phyloP scores from a whole-genome alignment of 2,888 invertebrate genomes.

The Drosophila neotestacea region DNA sequence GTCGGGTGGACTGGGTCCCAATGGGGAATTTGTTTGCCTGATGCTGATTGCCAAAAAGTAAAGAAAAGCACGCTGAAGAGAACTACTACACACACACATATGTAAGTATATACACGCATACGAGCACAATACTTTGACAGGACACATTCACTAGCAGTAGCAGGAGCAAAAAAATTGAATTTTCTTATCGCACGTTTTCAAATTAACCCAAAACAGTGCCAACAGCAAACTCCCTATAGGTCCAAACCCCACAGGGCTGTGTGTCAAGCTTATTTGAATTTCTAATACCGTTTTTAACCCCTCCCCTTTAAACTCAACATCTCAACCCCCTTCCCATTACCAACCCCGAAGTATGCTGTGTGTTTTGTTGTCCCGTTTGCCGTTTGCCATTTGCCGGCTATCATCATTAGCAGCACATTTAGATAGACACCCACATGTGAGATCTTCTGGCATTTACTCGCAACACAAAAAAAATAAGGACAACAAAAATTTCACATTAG shows the following conservation, averaged over 20 bases:
- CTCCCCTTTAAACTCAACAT: neutral
- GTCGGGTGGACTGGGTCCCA: conserved; percentile 26
- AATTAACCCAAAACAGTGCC: conserved; percentile 66
- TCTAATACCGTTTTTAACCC: conserved; percentile 39
- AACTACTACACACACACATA: conserved; percentile 33
- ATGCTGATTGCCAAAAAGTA: conserved; percentile 72
- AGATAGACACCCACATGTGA: conserved; percentile 53
- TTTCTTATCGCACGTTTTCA: conserved; percentile 73
- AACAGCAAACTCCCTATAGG: conserved; percentile 30
- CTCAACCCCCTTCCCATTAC: neutral
- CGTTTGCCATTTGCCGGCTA: conserved; percentile 36
- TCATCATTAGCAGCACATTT: conserved; percentile 72
- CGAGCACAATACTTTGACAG: conserved; percentile 44
- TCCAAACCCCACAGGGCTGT: conserved; percentile 18
- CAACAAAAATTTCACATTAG: conserved; percentile 35
- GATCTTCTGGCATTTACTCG: conserved; percentile 32
- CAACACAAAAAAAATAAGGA: conserved; percentile 3
- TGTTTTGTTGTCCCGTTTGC: conserved; percentile 28
- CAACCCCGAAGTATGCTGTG: conserved; percentile 2
- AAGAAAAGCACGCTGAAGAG: conserved; percentile 22
- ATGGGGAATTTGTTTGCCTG: conserved; percentile 71
- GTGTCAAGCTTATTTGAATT: conserved; percentile 66
- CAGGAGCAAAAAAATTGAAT: conserved; percentile 64
- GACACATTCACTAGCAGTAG: conserved; percentile 26
- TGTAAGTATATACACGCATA: conserved; percentile 3